Evolutionary conservation across 2,888 invertebrate species (phyloP).

Genomic region (Rhimphoctona megacephalus): DNA sequence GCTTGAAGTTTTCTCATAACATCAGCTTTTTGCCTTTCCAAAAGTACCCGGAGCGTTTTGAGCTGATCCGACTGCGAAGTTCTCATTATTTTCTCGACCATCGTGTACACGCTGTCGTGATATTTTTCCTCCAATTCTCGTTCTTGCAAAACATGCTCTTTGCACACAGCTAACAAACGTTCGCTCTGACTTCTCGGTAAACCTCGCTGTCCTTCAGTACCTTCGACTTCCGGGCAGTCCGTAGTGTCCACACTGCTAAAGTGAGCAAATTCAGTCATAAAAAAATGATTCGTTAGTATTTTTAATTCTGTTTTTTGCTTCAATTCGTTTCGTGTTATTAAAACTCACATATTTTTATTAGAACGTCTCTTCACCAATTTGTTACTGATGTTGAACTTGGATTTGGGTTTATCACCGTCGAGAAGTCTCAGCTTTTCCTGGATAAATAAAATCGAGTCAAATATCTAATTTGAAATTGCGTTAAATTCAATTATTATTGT

Average conservation of each 20-base stretch:
- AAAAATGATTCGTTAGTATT: background rate
- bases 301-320: background rate
- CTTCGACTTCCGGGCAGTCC: conserved; percentile 85
- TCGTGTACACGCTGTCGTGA: conserved; percentile 91
- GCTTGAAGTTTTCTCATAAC: conserved; percentile 93
- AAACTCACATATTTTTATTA: conserved; percentile 92
- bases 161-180: conserved; percentile 87
- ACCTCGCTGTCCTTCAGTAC: conserved; percentile 86
- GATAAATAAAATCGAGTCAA: conserved; percentile 26
- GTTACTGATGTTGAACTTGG: conserved; percentile 91
- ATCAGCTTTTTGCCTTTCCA: conserved; percentile 90
- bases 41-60: conserved; percentile 90
- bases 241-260: conserved; percentile 83
- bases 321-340: background rate
- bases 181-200: conserved; percentile 89
- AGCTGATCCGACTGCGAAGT: conserved; percentile 92
- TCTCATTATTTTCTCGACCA: conserved; percentile 93
- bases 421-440: conserved; percentile 88
- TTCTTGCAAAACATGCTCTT: conserved; percentile 90
- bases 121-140: conserved; percentile 93
- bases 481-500: background rate
- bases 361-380: conserved; percentile 91
- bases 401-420: conserved; percentile 88
- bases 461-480: background rate
- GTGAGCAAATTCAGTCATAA: conserved; percentile 66